Percentiles rank a stretch among this genome's conserved stretches.
These are phyloP conservation scores for Salvator merianae DNA, from an alignment of 2,113 vertebrate genomes.

Conservation along the genomic window DNA sequence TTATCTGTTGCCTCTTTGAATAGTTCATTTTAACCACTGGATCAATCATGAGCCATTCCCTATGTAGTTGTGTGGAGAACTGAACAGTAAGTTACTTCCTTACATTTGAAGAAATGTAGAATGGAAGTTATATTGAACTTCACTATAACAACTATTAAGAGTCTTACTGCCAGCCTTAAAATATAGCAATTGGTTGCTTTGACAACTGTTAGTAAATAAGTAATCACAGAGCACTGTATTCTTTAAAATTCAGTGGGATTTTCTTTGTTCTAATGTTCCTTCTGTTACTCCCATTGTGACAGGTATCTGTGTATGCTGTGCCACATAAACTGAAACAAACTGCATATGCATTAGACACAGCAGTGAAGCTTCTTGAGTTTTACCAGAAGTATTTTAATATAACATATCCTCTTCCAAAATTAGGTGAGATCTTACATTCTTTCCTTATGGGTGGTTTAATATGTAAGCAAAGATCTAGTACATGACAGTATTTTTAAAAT, in stretches of 20 bases:
- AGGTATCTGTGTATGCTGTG: constrained; percentile 90
- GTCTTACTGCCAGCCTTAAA: not conserved
- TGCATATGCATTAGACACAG: constrained; percentile 80
- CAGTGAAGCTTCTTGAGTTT: constrained; percentile 86
- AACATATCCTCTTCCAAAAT: constrained; percentile 87
- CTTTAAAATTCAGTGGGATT: not conserved
- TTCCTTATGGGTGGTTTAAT: not conserved
- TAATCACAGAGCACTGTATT: not conserved
- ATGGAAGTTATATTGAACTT: no score
- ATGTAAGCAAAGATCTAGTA: not conserved
- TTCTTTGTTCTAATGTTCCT: not conserved
- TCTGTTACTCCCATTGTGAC: constrained; percentile 17
- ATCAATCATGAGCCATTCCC: no score
- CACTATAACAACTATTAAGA: no score
- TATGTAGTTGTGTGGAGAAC: no score
- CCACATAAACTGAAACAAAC: constrained; percentile 85
- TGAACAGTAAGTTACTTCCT: no score
- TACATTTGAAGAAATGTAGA: no score
- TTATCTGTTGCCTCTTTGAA: no score
- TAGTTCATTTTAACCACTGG: no score
- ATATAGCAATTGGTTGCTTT: not conserved
- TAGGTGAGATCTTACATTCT: constrained; percentile 79
- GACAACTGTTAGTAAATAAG: not conserved
- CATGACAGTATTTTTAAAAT: not conserved
- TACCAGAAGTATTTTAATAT: constrained; percentile 88